Base-by-base conservation (phyloP, 2,113 vertebrate species). In the Drymodes brunneopygia region DNA sequence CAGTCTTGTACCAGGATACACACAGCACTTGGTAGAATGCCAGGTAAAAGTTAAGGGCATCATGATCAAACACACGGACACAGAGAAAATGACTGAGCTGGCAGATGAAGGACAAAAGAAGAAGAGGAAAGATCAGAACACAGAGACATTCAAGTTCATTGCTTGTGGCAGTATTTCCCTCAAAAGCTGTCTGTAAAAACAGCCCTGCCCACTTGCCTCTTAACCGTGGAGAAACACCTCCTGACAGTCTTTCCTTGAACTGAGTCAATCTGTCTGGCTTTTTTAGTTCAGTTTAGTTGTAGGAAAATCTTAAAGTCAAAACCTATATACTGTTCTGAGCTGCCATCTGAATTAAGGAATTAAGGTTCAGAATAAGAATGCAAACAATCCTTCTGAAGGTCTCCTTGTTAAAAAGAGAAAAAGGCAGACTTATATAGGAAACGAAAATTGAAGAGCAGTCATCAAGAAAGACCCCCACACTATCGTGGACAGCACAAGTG, bases 61-160 rank as follows among this genome's bases (percentile, higher is more conserved):
- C 47, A 7, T 7, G 27, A 70, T 92, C 86, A 93, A 93, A 78
- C 51, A 71, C 50, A 86, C 0, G 1, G 87, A 60, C 44, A 58
- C 38, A 31, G 23, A 80, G 54, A 83, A 75, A 96, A 93, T 13
- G 72, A 21, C 88, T 80, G 70, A 92, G 78, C 51, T 88, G 82
- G 38, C 75, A 88, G 86, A 88, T 60, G 75, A 93, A 96, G 86
- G 91, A 78, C 64, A 62, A 92, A 96, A 69, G 79, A 74, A 85
- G 47, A 84, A n/a, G 15, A 84, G 81, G 44, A 72, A 88, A 82
- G 62, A 92, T 85, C 54, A 66, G 64, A 92, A 94, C 51, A 40
- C 0, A 65, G 7, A 93, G 64, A 83, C 2, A 6, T 90, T 88
- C 33, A 61, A 65, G 47, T 92, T 70, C 47, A 47, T 62, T 70